Percentiles rank a stretch among this genome's conserved stretches.
Conservation (phyloP, 2,113 vertebrate genomes). For the Poeciliopsis occidentalis region DNA sequence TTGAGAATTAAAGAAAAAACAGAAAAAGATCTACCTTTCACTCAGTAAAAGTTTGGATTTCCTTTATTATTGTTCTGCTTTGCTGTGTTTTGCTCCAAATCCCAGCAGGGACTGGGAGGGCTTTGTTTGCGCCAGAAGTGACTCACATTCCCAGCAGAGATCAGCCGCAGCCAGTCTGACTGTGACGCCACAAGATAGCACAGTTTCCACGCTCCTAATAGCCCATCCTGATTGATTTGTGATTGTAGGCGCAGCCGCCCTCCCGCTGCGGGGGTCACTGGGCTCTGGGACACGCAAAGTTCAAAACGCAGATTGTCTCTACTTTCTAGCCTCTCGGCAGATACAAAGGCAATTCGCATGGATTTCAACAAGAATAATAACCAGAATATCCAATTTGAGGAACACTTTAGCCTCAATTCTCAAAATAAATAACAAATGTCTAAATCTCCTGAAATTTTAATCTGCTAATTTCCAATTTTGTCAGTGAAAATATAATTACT, state of each 20-base stretch:
- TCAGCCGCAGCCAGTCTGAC: background rate
- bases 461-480: too few species aligned
- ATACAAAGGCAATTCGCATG: background rate
- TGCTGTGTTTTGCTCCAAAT: background rate
- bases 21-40: background rate
- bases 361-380: too few species aligned
- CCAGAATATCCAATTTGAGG: too few species aligned
- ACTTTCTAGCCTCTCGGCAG: background rate
- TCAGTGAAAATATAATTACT: too few species aligned
- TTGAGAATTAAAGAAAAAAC: too few species aligned
- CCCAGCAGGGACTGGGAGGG: background rate
- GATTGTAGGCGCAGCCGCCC: background rate
- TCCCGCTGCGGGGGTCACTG: background rate
- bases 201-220: background rate
- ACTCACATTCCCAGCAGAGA: background rate
- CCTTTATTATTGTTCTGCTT: background rate
- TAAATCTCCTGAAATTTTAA: too few species aligned
- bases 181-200: background rate
- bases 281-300: background rate
- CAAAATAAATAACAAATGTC: too few species aligned
- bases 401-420: too few species aligned
- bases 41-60: background rate
- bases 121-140: background rate
- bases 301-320: background rate
- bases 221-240: background rate